These are phyloP conservation scores for Phaonia tiefii DNA, from an alignment of 2,888 invertebrate genomes.

Conservation along the genomic window DNA sequence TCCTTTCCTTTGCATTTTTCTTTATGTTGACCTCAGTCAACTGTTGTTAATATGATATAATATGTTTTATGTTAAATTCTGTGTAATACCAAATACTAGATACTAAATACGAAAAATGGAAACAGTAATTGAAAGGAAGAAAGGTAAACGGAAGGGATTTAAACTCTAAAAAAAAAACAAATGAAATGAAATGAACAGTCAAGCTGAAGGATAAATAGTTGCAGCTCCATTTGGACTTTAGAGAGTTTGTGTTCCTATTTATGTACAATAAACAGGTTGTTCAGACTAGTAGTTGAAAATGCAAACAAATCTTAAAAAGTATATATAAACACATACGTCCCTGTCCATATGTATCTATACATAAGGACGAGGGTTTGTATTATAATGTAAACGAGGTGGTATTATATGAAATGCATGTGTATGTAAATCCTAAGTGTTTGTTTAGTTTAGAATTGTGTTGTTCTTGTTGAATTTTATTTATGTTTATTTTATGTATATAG, in stretches of 20 bases:
- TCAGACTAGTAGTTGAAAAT: conserved; percentile 55
- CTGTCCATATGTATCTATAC: conserved; percentile 6
- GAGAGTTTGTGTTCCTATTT: not conserved
- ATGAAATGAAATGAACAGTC: conserved; percentile 41
- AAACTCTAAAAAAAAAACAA: too few species aligned
- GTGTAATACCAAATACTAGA: not conserved
- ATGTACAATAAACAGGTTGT: conserved; percentile 42
- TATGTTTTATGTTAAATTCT: conserved; percentile 7
- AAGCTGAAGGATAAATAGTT: conserved; percentile 32
- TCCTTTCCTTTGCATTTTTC: conserved; percentile 4
- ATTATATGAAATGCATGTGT: not conserved
- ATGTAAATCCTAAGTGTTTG: not conserved
- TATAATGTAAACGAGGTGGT: too few species aligned
- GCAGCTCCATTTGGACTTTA: too few species aligned
- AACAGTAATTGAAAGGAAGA: not conserved
- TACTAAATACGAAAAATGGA: conserved; percentile 8
- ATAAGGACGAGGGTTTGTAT: not conserved
- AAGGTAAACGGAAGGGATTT: conserved; percentile 12
- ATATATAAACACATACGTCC: conserved; percentile 17
- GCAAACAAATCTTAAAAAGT: conserved; percentile 40
- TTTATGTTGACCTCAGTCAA: too few species aligned
- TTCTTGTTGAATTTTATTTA: conserved; percentile 27
- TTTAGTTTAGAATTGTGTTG: not conserved
- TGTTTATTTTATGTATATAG: conserved; percentile 56
- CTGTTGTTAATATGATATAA: conserved; percentile 18